Evolutionary conservation across 2,888 invertebrate species (phyloP), one percentile per base, ranked within the genome.

Genomic region (Heliconius sara): DNA sequence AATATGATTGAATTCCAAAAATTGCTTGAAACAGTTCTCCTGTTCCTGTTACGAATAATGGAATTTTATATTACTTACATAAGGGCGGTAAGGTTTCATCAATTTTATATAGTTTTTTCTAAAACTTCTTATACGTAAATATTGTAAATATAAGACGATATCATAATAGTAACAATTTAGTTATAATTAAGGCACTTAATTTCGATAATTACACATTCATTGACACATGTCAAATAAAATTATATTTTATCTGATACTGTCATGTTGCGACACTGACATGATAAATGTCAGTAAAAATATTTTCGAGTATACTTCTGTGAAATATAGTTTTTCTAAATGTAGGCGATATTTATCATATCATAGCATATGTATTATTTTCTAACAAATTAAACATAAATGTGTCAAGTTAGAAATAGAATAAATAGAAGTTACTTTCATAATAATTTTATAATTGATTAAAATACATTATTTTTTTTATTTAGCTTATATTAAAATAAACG

Each of bases 121-220:
- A 25, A 13, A 4, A 68, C 39, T 39, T 43, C 6, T 68, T 2
- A 16, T 43, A 67, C 7, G 10, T 34, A 19, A 34, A 67, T 67
- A 67, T 12, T 70, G n/a, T 34, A 1, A 68, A 39, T 68, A 68
- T 7, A n/a, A 43, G 16, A 22, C 6, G 25, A 25, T 43, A 43
- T 70, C 25, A 16, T 70, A 70, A 70, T 16, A 70, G 39, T 47
- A 25, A 39, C 16, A 70, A 27, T 70, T 70, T n/a, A n/a, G 16
- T 43, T 25, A 25, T 9, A 70, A 70, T 70, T 47, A 70, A 27
- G 70, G 70, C 70, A 70, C 70, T 70, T 7, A 68, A 39, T 68
- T 43, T 43, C 68, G 39, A 43, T 13, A 70, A 70, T 25, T 70
- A 43, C 43, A 25, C 43, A 70, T 70, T 16, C 0, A 47, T 70